These are phyloP conservation scores for Pollenia amentaria DNA, from an alignment of 2,888 invertebrate genomes.

Conservation along the genomic window DNA sequence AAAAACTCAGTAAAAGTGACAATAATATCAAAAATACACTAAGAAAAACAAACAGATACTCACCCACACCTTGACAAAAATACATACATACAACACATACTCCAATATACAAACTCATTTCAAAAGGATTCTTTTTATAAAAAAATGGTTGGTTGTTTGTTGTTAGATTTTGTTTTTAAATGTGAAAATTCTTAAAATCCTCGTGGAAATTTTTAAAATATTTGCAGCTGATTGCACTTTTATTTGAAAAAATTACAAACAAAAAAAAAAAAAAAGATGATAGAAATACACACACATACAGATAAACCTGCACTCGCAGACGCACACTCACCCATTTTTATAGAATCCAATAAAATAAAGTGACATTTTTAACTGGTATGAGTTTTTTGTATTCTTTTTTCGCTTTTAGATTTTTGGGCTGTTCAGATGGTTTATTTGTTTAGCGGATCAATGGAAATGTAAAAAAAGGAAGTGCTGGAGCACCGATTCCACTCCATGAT, in stretches of 20 bases:
- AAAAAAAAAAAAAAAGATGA: constrained; percentile 22
- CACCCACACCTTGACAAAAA: constrained; percentile 9
- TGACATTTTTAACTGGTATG: constrained; percentile 60
- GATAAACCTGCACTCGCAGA: background rate
- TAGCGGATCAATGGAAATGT: constrained; percentile 67
- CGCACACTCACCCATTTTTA: constrained; percentile 50
- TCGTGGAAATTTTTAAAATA: constrained; percentile 85
- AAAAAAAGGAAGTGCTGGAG: constrained; percentile 36
- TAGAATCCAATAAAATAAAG: constrained; percentile 65
- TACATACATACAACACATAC: background rate
- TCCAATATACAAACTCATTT: background rate
- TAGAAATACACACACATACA: constrained; percentile 9
- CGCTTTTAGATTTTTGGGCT: constrained; percentile 46
- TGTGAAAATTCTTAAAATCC: constrained; percentile 83
- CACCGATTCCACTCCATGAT: constrained; percentile 36
- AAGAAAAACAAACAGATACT: constrained; percentile 19
- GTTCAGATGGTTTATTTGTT: constrained; percentile 63
- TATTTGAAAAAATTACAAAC: constrained; percentile 9
- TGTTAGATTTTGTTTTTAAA: constrained; percentile 66
- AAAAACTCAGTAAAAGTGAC: constrained; percentile 41
- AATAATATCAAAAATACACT: constrained; percentile 45
- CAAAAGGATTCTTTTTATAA: constrained; percentile 27
- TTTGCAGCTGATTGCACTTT: constrained; percentile 85
- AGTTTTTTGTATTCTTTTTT: constrained; percentile 41
- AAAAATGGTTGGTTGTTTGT: constrained; percentile 54